These are phyloP conservation scores for Potorous gilbertii DNA, from an alignment of 2,797 vertebrate genomes.

Conservation along the genomic window DNA sequence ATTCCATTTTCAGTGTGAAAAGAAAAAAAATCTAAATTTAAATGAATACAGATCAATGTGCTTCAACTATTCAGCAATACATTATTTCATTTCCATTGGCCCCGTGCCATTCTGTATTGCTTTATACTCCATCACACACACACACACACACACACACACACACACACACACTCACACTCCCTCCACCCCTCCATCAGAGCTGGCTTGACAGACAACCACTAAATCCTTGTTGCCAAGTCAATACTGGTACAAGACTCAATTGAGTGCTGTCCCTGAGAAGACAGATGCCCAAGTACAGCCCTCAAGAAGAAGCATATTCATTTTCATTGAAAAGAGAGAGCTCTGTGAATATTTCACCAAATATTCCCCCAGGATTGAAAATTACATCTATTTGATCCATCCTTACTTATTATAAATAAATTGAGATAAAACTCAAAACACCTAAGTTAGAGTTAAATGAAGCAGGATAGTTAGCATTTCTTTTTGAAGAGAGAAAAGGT, in stretches of 20 bases:
- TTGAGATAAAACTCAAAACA: background rate
- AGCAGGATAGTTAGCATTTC: background rate
- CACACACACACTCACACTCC: background rate
- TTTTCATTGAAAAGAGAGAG: background rate
- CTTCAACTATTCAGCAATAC: background rate
- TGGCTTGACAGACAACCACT: background rate
- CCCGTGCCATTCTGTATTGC: background rate
- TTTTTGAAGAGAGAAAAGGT: background rate
- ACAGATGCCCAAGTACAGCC: too few relatives aligned
- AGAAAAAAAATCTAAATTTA: background rate
- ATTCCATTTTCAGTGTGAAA: background rate
- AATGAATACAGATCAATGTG: background rate
- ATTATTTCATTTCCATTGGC: background rate
- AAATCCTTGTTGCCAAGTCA: background rate
- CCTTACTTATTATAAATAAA: background rate
- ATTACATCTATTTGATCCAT: background rate
- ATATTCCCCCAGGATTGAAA: background rate
- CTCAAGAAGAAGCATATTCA: background rate
- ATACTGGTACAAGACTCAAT: background rate
- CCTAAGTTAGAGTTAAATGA: background rate
- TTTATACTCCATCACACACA: background rate
- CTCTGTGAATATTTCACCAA: background rate
- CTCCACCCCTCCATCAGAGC: background rate
- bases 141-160: too few relatives aligned
- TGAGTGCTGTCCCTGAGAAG: background rate